A percentile compares a stretch with the other conserved stretches of the same genome.
Evolutionary conservation across 2,797 vertebrate species (phyloP).

Genomic region (Melanogrammus aeglefinus): DNA sequence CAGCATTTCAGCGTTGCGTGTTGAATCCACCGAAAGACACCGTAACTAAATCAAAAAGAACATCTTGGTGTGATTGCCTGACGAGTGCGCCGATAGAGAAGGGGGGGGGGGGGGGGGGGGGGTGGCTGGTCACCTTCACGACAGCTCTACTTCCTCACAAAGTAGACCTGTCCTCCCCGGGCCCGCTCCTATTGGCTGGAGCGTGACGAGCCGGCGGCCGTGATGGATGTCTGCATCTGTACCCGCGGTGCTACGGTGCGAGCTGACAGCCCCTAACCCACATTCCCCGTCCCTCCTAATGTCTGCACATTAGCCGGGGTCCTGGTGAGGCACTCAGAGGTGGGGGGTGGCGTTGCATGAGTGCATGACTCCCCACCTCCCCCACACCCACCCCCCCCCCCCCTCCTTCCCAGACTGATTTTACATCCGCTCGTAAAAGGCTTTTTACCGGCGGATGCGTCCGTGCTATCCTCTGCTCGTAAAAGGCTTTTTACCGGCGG

Average conservation of each 20-base stretch:
- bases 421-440: constrained; percentile 27
- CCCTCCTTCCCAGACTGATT: neutral
- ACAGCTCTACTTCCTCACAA: neutral
- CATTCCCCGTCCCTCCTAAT: constrained; percentile 43
- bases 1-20: neutral
- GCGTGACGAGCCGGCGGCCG: neutral
- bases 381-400: neutral
- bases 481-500: constrained; percentile 25
- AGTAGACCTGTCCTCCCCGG: neutral
- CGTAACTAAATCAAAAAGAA: neutral
- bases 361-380: neutral
- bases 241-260: constrained; percentile 23
- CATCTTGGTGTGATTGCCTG: neutral
- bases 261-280: constrained; percentile 53
- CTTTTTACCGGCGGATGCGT: constrained; percentile 22
- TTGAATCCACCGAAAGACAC: neutral
- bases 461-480: constrained; percentile 37
- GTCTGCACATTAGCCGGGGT: constrained; percentile 49
- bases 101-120: too few relatives aligned
- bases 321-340: constrained; percentile 33
- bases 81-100: neutral
- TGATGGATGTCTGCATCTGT: neutral
- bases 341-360: constrained; percentile 6
- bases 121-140: neutral
- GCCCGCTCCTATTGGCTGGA: constrained; percentile 2